These are phyloP conservation scores for Macquaria ambigua DNA, from an alignment of 2,113 vertebrate species.

Conservation along the genomic window DNA sequence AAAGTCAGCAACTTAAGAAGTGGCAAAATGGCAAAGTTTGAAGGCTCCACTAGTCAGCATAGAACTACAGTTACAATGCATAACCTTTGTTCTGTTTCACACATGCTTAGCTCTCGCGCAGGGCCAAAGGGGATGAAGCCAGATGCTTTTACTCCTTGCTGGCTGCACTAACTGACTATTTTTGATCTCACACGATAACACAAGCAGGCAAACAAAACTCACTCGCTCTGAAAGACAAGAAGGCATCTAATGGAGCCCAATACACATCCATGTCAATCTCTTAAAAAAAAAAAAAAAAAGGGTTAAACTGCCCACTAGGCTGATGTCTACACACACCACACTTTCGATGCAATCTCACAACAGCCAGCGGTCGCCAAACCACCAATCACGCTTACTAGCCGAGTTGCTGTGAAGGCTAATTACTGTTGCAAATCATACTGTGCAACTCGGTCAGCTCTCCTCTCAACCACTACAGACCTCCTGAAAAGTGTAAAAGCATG, in stretches of 20 bases:
- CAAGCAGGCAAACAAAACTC: conserved; percentile 20
- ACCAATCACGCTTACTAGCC: background rate
- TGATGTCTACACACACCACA: background rate
- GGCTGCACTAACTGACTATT: conserved; percentile 20
- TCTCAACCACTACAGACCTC: background rate
- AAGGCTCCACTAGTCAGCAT: background rate
- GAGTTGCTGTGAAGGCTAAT: background rate
- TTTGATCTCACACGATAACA: conserved; percentile 32
- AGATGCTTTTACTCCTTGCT: background rate
- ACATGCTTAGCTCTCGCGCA: conserved; percentile 35
- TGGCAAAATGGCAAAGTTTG: conserved; percentile 25
- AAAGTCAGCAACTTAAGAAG: conserved; percentile 35
- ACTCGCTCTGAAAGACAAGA: conserved; percentile 16
- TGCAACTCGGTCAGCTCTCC: background rate
- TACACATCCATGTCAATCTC: background rate
- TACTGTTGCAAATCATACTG: background rate
- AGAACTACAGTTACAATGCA: conserved; percentile 13
- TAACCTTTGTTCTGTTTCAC: conserved; percentile 18
- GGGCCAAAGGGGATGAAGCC: conserved; percentile 24
- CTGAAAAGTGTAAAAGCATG: background rate
- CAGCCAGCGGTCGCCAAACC: background rate
- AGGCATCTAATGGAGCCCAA: background rate
- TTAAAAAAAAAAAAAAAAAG: conserved; percentile 15
- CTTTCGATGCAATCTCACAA: background rate
- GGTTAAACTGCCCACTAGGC: conserved; percentile 5